phyloP scores from a whole-genome alignment of 2,888 invertebrate genomes.

The Lasioglossum calceatum region DNA sequence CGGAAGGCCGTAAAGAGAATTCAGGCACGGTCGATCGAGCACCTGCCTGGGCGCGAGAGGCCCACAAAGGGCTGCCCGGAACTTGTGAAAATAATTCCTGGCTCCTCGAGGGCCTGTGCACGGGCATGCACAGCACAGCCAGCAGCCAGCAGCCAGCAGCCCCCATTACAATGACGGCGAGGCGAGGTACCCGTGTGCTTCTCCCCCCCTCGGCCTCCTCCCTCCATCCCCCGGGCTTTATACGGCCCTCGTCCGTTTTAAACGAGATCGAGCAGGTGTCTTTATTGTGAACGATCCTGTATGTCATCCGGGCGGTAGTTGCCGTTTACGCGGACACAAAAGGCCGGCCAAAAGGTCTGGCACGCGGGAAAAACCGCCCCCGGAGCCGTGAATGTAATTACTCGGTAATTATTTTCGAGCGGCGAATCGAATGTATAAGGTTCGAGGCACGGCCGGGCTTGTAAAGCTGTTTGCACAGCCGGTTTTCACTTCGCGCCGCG shows the following conservation, averaged over 20 bases:
- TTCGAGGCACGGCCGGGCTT: slow-evolving; percentile 20
- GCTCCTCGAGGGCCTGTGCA: slow-evolving; percentile 50
- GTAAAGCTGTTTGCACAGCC: slow-evolving; percentile 32
- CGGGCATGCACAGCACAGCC: slow-evolving; percentile 9
- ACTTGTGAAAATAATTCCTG: slow-evolving; percentile 74
- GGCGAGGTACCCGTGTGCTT: slow-evolving; percentile 24
- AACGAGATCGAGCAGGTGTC: slow-evolving; percentile 70
- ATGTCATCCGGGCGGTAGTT: slow-evolving; percentile 43
- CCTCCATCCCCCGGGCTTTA: slow-evolving; percentile 44
- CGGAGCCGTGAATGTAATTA: slow-evolving; percentile 32
- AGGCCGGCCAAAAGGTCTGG: not conserved
- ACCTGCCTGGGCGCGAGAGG: slow-evolving; percentile 64
- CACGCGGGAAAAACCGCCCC: slow-evolving; percentile 17
- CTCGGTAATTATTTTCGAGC: slow-evolving; percentile 41
- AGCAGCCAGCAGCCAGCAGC: no score
- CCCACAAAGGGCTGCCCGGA: slow-evolving; percentile 61
- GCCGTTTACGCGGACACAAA: slow-evolving; percentile 54
- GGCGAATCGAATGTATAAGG: slow-evolving; percentile 39
- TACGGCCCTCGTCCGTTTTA: slow-evolving; percentile 54
- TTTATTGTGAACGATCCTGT: slow-evolving; percentile 64
- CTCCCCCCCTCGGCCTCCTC: not conserved
- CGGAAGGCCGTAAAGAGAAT: slow-evolving; percentile 66
- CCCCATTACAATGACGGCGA: slow-evolving; percentile 34
- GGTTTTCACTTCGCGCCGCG: slow-evolving; percentile 3
- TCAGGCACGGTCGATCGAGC: slow-evolving; percentile 70